Evolutionary conservation across 2,888 invertebrate genomes (phyloP).

Genomic region (Euphydryas editha): DNA sequence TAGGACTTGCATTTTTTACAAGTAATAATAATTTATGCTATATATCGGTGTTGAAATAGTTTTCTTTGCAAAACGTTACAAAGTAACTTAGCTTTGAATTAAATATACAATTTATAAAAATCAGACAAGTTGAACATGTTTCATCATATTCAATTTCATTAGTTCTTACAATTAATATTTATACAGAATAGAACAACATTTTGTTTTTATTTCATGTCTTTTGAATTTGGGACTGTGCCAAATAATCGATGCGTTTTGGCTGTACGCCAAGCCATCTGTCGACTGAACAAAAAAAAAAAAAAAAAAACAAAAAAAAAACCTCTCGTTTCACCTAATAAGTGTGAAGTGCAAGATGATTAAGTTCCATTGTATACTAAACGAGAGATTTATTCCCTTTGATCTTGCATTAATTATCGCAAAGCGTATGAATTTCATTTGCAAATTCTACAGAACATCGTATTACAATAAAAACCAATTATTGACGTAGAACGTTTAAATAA

Average conservation of each 20-base stretch:
- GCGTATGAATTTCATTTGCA: too few species aligned
- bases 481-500: too few species aligned
- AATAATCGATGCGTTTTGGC: constrained; percentile 75
- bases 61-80: too few species aligned
- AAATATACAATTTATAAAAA: too few species aligned
- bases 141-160: constrained; percentile 21
- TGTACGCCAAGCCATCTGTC: constrained; percentile 66
- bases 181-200: constrained; percentile 52
- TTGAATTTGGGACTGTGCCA: constrained; percentile 63
- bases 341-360: constrained; percentile 30
- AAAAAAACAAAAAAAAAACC: constrained; percentile 32
- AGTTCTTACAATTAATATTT: constrained; percentile 14
- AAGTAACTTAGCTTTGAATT: too few species aligned
- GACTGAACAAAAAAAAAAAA: constrained; percentile 32
- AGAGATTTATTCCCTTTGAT: not conserved
- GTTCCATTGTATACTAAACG: constrained; percentile 14
- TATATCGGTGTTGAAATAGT: too few species aligned
- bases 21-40: not conserved
- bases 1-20: not conserved
- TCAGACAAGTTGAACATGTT: too few species aligned
- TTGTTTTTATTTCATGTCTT: constrained; percentile 61
- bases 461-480: too few species aligned
- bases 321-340: constrained; percentile 34
- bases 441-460: too few species aligned
- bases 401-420: too few species aligned